phyloP scores from a whole-genome alignment of 2,113 vertebrate genomes.

The Anarhynchus alexandrinus region DNA sequence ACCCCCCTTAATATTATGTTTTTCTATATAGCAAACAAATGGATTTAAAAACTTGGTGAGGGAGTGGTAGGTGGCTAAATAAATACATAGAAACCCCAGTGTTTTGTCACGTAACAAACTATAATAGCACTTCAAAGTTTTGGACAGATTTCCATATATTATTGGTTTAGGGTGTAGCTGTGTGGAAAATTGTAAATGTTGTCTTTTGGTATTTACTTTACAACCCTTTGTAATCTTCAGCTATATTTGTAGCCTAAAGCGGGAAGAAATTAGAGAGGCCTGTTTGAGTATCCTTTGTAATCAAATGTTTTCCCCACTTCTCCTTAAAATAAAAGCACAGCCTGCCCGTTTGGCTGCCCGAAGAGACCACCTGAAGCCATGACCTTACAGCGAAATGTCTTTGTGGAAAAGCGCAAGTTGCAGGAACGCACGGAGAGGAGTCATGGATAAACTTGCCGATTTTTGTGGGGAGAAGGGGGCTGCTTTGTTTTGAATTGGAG shows the following conservation, averaged over 20 bases:
- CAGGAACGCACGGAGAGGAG: not conserved
- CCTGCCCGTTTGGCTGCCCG: not conserved
- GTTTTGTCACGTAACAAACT: constrained; percentile 11
- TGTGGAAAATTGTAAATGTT: constrained; percentile 37
- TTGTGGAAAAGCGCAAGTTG: not conserved
- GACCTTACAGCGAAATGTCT: not conserved
- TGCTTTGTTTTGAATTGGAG: not conserved
- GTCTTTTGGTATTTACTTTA: constrained; percentile 57
- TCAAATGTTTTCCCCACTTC: constrained; percentile 12
- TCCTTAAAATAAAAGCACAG: constrained; percentile 37
- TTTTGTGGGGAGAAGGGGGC: not conserved
- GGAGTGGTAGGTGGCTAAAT: constrained; percentile 32
- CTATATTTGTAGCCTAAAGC: constrained; percentile 49
- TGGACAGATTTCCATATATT: constrained; percentile 39
- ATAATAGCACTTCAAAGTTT: constrained; percentile 58
- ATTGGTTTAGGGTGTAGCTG: constrained; percentile 54
- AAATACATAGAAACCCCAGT: constrained; percentile 16
- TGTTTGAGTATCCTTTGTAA: constrained; percentile 37
- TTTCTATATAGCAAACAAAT: not conserved
- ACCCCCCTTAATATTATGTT: not conserved
- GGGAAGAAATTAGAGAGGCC: constrained; percentile 60
- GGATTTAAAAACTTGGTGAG: not conserved
- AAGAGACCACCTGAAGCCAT: not conserved
- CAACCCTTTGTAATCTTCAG: constrained; percentile 43
- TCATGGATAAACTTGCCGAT: not conserved